phyloP scores from a whole-genome alignment of 2,797 vertebrate species.

The Molossus alvarezi region DNA sequence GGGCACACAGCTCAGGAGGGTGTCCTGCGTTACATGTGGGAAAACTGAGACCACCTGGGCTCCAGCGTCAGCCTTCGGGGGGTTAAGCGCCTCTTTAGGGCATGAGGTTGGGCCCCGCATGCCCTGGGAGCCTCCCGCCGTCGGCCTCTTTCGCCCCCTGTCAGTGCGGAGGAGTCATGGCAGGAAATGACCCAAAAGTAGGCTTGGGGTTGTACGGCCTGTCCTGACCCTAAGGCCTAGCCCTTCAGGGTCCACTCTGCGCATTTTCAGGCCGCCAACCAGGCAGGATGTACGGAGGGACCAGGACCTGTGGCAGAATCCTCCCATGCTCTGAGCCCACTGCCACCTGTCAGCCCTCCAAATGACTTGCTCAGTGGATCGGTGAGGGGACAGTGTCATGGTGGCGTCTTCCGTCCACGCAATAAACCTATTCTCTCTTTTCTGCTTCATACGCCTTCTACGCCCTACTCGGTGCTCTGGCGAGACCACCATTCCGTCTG shows the following conservation, averaged over 20 bases:
- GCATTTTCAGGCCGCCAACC: background rate
- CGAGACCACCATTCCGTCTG: fast-evolving
- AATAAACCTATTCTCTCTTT: background rate
- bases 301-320: background rate
- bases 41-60: fast-evolving
- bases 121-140: background rate
- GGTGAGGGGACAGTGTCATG: background rate
- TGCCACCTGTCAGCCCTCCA: background rate
- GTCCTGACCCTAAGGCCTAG: background rate
- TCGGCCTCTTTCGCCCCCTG: background rate
- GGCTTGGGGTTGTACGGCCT: background rate
- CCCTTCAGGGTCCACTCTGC: fast-evolving
- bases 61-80: background rate
- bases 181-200: background rate
- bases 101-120: background rate
- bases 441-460: background rate
- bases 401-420: fast-evolving
- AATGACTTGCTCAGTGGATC: background rate
- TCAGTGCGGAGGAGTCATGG: background rate
- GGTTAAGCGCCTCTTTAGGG: background rate
- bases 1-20: fast-evolving
- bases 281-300: too few relatives aligned
- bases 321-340: background rate
- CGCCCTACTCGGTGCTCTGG: background rate
- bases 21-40: background rate